Evolutionary conservation across 1,140 invertebrate species (phyloP), one percentile per base, ranked within the genome.

Genomic region (Megalopta genalis): DNA sequence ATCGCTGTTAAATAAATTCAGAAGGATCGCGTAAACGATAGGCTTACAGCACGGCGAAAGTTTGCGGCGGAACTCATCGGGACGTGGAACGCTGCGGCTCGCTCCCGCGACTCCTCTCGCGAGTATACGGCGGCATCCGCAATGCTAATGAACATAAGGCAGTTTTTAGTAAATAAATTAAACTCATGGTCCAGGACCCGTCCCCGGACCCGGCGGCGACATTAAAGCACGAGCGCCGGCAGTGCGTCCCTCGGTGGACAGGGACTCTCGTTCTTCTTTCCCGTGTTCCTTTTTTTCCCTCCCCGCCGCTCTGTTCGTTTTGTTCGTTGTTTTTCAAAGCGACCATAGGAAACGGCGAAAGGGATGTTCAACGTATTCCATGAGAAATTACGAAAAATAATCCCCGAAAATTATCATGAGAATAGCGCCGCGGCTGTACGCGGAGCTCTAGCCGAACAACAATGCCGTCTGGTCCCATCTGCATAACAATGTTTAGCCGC

Each of bases 401-500:
- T 87, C 75, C 66, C 62, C 63, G 79, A 86, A 89, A 89, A 90
- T 89, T 89, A 89, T 90, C 88, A 88, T 90, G 83, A 88, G 82
- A 90, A 90, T 89, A 54, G 79, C 49, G 39, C 57, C 49, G 18
- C 64, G 81, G 81, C 65, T 70, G 80, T 39, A 65, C 65, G 65
- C 66, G 62, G 77, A 60, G 69, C 54, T 76, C 72, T 84, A 83
- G 54, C 81, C 82, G 70, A 85, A 87, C 84, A 90, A 90, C 89
- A 90, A 90, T 88, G 88, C 89, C 82, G 84, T 89, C 88, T 87
- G 86, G 77, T 87, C 77, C 77, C 71, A 90, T 91, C 88, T 91
- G 88, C 90, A 91, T 91, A 90, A 90, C 88, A 91, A 91, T 91
- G 88, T 90, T 91, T 88, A 88, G 86, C 87, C 85, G 73, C 74